Percentiles rank a stretch among this genome's conserved stretches.
phyloP scores from a whole-genome alignment of 2,797 vertebrate genomes.

The Aldrovandia affinis region DNA sequence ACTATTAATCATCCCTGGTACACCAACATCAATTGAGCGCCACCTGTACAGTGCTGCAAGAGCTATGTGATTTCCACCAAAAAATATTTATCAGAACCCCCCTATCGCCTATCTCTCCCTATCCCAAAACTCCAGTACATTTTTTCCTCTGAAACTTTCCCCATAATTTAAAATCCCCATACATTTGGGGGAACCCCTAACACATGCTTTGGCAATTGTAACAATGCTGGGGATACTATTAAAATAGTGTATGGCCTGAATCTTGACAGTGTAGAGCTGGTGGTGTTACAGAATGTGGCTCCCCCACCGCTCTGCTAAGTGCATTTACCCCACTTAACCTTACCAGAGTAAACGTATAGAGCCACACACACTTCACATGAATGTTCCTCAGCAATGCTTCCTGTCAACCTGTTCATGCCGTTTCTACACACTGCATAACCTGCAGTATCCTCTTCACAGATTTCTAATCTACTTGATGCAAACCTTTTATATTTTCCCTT shows the following conservation, averaged over 20 bases:
- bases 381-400: neutral
- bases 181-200: neutral
- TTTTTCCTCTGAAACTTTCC: neutral
- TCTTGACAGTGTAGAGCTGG: neutral
- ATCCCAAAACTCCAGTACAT: too few relatives aligned
- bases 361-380: neutral
- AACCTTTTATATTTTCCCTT: constrained; percentile 39
- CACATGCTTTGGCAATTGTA: too few relatives aligned
- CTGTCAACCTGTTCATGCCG: neutral
- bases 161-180: neutral
- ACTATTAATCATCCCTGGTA: neutral
- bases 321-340: neutral
- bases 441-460: neutral
- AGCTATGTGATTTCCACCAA: neutral
- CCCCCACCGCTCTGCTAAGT: neutral
- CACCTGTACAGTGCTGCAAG: neutral
- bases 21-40: neutral
- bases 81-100: neutral
- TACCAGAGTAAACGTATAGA: neutral
- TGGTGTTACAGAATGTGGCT: neutral
- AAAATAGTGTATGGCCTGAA: neutral
- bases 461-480: constrained; percentile 8
- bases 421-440: neutral
- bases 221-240: neutral
- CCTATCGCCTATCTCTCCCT: too few relatives aligned